Conservation (phyloP, 2,888 invertebrate genomes). For the Mycalesis mineus region DNA sequence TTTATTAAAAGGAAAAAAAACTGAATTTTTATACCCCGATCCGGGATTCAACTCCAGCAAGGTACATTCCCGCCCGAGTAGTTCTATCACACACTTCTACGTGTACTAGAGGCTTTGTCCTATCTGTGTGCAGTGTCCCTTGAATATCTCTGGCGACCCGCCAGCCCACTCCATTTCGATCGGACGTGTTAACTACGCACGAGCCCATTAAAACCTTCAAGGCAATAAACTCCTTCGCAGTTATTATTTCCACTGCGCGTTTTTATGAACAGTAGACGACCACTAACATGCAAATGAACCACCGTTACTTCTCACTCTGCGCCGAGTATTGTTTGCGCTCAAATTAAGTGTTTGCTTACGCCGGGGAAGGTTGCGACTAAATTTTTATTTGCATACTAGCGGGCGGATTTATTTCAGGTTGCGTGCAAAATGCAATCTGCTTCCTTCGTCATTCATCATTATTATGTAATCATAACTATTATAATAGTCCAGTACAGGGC, state of each 20-base stretch:
- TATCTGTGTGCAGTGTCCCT: neutral
- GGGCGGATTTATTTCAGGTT: no score
- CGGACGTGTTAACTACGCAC: slow-evolving; percentile 36
- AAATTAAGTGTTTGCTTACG: slow-evolving; percentile 47
- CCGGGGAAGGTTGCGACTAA: neutral
- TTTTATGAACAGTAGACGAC: slow-evolving; percentile 48
- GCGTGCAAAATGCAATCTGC: no score
- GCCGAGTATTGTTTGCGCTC: slow-evolving; percentile 69
- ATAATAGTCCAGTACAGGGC: no score
- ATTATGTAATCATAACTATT: no score
- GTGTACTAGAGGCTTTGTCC: neutral
- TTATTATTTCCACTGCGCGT: slow-evolving; percentile 42
- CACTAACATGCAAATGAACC: slow-evolving; percentile 63
- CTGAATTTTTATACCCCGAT: no score
- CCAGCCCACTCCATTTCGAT: slow-evolving; percentile 29
- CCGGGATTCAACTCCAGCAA: no score
- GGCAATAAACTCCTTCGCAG: slow-evolving; percentile 34
- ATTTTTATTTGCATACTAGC: neutral
- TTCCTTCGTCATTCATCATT: no score
- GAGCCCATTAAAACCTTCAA: slow-evolving; percentile 38
- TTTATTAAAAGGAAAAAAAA: no score
- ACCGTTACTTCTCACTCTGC: slow-evolving; percentile 58
- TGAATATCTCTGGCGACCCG: slow-evolving; percentile 11
- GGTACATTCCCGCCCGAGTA: no score
- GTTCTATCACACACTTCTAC: no score